Percentiles rank a stretch among this genome's conserved stretches.
These are phyloP conservation scores for Neocrepidodera transversa DNA, from an alignment of 2,888 invertebrate species.

Conservation along the genomic window DNA sequence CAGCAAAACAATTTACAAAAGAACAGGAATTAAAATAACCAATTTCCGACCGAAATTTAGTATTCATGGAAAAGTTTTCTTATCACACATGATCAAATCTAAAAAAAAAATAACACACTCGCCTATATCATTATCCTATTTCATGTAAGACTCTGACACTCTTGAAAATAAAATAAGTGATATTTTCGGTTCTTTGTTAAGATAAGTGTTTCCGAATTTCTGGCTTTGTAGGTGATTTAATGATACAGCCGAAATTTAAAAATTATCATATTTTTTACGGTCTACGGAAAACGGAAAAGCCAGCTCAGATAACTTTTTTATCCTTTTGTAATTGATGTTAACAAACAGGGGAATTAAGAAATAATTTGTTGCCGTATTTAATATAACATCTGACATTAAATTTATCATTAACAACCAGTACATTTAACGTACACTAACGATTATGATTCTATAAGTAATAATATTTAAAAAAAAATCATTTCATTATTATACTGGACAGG, in stretches of 20 bases:
- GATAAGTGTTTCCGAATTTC: constrained; percentile 44
- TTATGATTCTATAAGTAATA: too few species aligned
- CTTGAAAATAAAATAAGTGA: constrained; percentile 31
- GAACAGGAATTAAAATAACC: constrained; percentile 29
- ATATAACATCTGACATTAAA: too few species aligned
- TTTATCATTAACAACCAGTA: too few species aligned
- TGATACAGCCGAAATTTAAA: constrained; percentile 33
- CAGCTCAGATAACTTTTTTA: constrained; percentile 3
- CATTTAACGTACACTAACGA: too few species aligned
- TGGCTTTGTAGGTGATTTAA: constrained; percentile 39
- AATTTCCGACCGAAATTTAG: constrained; percentile 30
- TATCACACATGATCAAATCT: constrained; percentile 31
- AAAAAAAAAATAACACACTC: constrained; percentile 28
- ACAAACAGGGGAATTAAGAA: background rate
- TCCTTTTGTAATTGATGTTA: background rate
- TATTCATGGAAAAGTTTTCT: constrained; percentile 28
- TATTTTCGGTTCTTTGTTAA: constrained; percentile 44
- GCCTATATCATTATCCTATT: constrained; percentile 28
- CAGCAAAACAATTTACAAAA: constrained; percentile 17
- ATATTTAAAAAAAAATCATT: too few species aligned
- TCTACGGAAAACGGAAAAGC: constrained; percentile 12
- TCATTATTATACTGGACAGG: too few species aligned
- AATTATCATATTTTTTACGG: constrained; percentile 26
- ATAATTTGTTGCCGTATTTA: too few species aligned
- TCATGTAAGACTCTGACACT: constrained; percentile 23